A percentile compares a stretch with the other conserved stretches of the same genome.
Evolutionary conservation across 2,797 vertebrate species (phyloP).

Genomic region (Zenarchopterus dispar): DNA sequence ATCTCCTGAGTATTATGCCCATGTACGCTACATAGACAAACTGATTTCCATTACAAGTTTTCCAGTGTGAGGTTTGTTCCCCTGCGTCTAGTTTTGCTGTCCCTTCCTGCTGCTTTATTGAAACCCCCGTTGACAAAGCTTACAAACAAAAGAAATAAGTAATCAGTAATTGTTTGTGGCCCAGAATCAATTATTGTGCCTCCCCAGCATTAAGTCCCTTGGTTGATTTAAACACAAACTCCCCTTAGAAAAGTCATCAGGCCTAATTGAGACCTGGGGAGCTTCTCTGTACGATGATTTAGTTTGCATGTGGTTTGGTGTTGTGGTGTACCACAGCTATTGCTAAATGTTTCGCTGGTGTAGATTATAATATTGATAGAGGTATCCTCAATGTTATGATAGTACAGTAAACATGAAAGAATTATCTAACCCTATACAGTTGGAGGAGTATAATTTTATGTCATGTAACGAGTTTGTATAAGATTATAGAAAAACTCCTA

Average conservation of each 20-base stretch:
- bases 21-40: neutral
- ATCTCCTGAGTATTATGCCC: too few species aligned
- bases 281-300: slow-evolving; percentile 32
- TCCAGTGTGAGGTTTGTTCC: slow-evolving; percentile 23
- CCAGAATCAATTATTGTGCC: slow-evolving; percentile 75
- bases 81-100: slow-evolving; percentile 61
- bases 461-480: neutral
- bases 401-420: neutral
- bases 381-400: neutral
- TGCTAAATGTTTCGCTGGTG: slow-evolving; percentile 18
- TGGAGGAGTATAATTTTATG: neutral
- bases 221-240: slow-evolving; percentile 74
- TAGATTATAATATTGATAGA: neutral
- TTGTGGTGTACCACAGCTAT: slow-evolving; percentile 6
- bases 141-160: slow-evolving; percentile 73
- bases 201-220: slow-evolving; percentile 70
- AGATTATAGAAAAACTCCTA: neutral
- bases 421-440: neutral
- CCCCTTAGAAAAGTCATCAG: slow-evolving; percentile 80
- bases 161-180: slow-evolving; percentile 79
- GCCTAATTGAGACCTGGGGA: slow-evolving; percentile 82
- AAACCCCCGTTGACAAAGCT: slow-evolving; percentile 62
- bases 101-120: slow-evolving; percentile 67
- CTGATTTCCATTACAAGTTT: neutral
- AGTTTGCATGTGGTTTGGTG: slow-evolving; percentile 39